Conservation (phyloP, 2,113 vertebrate genomes). For the Psilopsiagon aurifrons region DNA sequence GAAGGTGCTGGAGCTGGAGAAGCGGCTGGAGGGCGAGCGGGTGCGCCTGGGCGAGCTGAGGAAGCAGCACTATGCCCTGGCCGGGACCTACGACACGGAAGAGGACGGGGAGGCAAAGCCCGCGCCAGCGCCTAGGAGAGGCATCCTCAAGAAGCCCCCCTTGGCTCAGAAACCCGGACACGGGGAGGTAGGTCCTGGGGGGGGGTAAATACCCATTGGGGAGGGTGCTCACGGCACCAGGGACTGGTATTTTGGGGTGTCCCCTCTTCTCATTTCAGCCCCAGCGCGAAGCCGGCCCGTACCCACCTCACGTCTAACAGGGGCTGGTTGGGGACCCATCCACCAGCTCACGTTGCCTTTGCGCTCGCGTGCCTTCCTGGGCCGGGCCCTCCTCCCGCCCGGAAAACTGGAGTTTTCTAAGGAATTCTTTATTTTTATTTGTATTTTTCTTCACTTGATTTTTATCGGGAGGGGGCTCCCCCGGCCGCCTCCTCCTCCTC, state of each 20-base stretch:
- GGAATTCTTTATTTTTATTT: not conserved
- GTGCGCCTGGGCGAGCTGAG: conserved; percentile 89
- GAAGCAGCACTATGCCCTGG: conserved; percentile 90
- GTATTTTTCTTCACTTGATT: not conserved
- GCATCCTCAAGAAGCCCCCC: conserved; percentile 83
- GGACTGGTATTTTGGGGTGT: fast-evolving
- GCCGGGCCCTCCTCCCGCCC: not conserved
- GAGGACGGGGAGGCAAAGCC: conserved; percentile 15
- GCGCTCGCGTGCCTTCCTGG: conserved; percentile 31
- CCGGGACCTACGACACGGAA: conserved; percentile 8
- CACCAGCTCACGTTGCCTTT: not conserved
- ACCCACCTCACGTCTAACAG: conserved; percentile 24
- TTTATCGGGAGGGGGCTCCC: not conserved
- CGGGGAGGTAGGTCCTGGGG: conserved; percentile 26
- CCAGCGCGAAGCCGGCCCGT: not conserved
- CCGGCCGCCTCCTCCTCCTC: fast-evolving
- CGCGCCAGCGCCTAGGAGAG: conserved; percentile 16
- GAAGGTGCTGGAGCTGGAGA: conserved; percentile 93
- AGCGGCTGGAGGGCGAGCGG: conserved; percentile 85
- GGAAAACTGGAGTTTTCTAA: not conserved
- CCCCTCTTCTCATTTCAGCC: conserved; percentile 14
- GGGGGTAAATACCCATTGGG: fast-evolving
- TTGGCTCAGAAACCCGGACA: conserved; percentile 87
- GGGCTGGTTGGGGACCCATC: not conserved
- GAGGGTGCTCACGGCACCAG: fast-evolving